phyloP scores from a whole-genome alignment of 2,888 invertebrate genomes.

The Plusia festucae region DNA sequence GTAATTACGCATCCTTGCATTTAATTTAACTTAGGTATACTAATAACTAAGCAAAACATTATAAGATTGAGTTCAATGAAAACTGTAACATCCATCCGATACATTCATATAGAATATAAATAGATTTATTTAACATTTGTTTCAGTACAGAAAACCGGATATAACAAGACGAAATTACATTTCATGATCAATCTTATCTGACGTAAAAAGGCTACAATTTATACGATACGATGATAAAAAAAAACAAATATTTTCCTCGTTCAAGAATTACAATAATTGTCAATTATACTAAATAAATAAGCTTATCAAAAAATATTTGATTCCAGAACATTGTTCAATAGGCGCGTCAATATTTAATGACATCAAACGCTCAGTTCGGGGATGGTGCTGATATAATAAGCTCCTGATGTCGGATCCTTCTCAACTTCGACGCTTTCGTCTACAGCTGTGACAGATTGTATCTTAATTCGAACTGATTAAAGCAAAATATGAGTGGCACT shows the following conservation, averaged over 20 bases:
- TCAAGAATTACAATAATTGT: constrained; percentile 1
- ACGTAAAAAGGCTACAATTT: not conserved
- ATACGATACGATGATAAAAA: too few species aligned
- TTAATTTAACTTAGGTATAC: not conserved
- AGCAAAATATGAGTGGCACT: constrained; percentile 73
- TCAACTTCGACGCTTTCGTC: constrained; percentile 30
- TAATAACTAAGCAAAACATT: not conserved
- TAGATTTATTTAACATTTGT: not conserved
- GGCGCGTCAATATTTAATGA: constrained; percentile 22
- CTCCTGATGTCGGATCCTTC: constrained; percentile 16
- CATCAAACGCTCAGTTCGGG: constrained; percentile 31
- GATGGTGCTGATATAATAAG: constrained; percentile 39
- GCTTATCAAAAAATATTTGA: constrained; percentile 12
- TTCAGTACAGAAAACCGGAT: not conserved
- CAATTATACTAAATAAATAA: constrained; percentile 18
- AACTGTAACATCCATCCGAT: not conserved
- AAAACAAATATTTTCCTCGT: not conserved
- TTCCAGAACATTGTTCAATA: constrained; percentile 21
- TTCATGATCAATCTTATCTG: not conserved
- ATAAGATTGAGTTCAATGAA: not conserved
- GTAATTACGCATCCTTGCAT: not conserved
- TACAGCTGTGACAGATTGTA: constrained; percentile 67
- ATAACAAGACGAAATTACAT: not conserved
- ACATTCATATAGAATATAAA: not conserved
- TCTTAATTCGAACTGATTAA: constrained; percentile 77